Base-by-base conservation (phyloP, 2,113 vertebrate species). In the Brachionichthys hirsutus region DNA sequence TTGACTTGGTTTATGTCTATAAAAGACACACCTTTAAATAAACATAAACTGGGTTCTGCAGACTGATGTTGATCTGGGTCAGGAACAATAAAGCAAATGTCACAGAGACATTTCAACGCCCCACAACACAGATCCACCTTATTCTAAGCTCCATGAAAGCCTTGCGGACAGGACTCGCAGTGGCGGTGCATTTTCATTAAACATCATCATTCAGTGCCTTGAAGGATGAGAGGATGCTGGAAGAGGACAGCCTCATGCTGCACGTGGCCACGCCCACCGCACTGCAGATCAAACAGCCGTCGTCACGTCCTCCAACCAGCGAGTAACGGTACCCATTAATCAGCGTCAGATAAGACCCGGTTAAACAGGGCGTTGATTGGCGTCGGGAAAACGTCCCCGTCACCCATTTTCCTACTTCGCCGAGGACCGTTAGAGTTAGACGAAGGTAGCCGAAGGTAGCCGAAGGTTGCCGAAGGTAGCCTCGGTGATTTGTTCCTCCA, bases 251-350 rank as follows among this genome's bases (percentile, higher is more conserved):
- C 75, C 69, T 73, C 82, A 67, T 61, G 73, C 76, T 54, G 62
- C 17, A 56, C 60, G 43, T 71, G 50, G 58, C 86, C 88, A 88
- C 88, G 88, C 88, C 88, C 50, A 84, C 88, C 88, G 88, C 88
- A 89, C 78, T 89, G 88, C 88, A 89, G 86, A 86, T 85, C 86
- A 88, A 78, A 79, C 78, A 80, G 40, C 65, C 44, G 56, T 62
- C 78, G 80, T 45, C 56, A 35, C n/a, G 45, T 54, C 61, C 43
- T 46, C 54, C 35, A 20, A 46, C 48, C 22, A 57, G 13, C 3
- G 20, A 11, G 14, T 62, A 3, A 15, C 70, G 78, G 57, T 24
- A 47, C 65, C 57, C 56, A 14, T 14, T 5, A 14, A 53, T 7
- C 19, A 52, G 19, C 17, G 3, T 11, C 18, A 19, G 46, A 75